Percentiles rank a stretch among this genome's conserved stretches.
Evolutionary conservation across 1,140 invertebrate genomes (phyloP).

Genomic region (Drosophila nikananu): DNA sequence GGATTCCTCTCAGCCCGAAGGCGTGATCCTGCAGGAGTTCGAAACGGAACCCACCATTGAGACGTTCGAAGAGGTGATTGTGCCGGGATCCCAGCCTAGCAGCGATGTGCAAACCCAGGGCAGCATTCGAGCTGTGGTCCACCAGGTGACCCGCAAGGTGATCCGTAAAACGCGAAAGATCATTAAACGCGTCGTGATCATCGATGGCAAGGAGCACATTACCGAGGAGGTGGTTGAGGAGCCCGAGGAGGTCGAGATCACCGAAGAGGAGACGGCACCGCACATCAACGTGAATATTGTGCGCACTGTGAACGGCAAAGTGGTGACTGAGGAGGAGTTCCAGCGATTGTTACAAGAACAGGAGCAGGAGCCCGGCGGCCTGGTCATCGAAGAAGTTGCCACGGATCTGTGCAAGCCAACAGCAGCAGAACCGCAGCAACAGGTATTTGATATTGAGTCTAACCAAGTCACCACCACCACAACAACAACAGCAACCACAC

Average conservation of each 20-base stretch:
- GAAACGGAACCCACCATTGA: constrained; percentile 86
- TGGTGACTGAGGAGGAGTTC: constrained; percentile 86
- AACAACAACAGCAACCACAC: constrained; percentile 57
- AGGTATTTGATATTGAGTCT: constrained; percentile 85
- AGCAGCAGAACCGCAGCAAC: constrained; percentile 67
- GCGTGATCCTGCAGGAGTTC: constrained; percentile 86
- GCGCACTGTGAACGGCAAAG: constrained; percentile 87
- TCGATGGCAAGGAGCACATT: constrained; percentile 93
- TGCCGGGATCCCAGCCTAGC: constrained; percentile 50
- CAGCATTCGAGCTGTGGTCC: constrained; percentile 89
- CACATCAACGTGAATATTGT: constrained; percentile 91
- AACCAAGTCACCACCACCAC: constrained; percentile 72
- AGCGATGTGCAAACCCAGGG: constrained; percentile 74
- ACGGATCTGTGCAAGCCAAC: constrained; percentile 59
- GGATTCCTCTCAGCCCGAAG: constrained; percentile 86
- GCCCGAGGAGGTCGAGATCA: constrained; percentile 92
- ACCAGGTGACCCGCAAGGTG: constrained; percentile 91
- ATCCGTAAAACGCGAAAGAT: constrained; percentile 91
- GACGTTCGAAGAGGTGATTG: constrained; percentile 63
- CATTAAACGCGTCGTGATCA: constrained; percentile 90
- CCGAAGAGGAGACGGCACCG: constrained; percentile 90
- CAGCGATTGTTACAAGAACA: constrained; percentile 73
- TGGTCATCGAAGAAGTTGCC: constrained; percentile 81
- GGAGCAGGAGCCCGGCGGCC: constrained; percentile 48
- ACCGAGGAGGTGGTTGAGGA: constrained; percentile 93